Evolutionary conservation across 2,113 vertebrate genomes (phyloP), one percentile per base, ranked within the genome.

Genomic region (Gallinago jamesoni): DNA sequence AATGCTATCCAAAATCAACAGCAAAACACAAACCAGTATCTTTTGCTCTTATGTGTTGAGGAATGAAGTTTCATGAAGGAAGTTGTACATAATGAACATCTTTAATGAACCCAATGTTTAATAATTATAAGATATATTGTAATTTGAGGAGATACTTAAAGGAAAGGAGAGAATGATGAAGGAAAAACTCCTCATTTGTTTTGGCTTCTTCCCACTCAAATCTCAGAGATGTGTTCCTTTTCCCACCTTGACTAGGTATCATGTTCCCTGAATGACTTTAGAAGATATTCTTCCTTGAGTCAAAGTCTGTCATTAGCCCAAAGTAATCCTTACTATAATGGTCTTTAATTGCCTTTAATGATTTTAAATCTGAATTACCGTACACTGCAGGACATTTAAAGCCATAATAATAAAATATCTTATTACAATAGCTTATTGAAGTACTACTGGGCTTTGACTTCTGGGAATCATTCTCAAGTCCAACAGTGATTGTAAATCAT

Each of bases 331-430:
- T 94, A 81, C 74, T 76, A 72, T 96, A 98, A 97, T 95, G 91
- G 77, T 57, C 87, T 97, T 96, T 98, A 96, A 98, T 98, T 98
- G 96, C 88, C 89, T 95, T 97, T 97, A 98, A 97, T 98, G 97
- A 97, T 97, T 98, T 98, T 97, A 96, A 93, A 95, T 97, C 84
- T 96, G 96, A 98, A 96, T 97, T 97, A 92, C 91, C 3, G 6
- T 97, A 97, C 92, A 97, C 91, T 96, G 88, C 60, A 98, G 96
- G 91, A 97, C 94, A 96, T 94, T 97, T 96, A 97, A 83, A 97
- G 96, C 62, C 84, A 96, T 97, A 93, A 97, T 90, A 97, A 97
- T 96, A 96, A 97, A 97, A 97, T 97, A 96, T 91, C 90, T 97
- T 96, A 96, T 97, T 96, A 97, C 89, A 79, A 89, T 90, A 76